Conservation (phyloP, 2,113 vertebrate species). For the Poecilia latipinna region DNA sequence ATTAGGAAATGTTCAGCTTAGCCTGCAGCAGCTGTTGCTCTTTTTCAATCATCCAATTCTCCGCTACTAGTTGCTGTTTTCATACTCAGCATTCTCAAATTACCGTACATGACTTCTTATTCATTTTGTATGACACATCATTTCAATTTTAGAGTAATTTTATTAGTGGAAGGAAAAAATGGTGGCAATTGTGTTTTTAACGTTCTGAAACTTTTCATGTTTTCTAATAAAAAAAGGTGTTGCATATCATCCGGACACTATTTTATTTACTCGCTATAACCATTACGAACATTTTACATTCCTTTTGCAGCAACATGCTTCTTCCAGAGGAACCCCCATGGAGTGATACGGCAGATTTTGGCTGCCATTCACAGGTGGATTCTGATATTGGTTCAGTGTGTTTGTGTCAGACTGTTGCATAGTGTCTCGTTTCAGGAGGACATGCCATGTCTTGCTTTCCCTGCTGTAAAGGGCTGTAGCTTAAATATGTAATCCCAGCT, state of each 20-base stretch:
- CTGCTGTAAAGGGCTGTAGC: conserved; percentile 1
- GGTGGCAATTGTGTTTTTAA: neutral
- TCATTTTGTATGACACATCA: neutral
- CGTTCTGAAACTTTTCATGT: neutral
- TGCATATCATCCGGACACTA: neutral
- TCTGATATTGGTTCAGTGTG: conserved; percentile 17
- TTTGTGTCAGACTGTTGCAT: conserved; percentile 18
- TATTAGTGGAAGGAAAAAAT: neutral
- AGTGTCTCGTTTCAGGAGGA: conserved; percentile 26
- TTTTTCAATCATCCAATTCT: neutral
- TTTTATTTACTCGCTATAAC: neutral
- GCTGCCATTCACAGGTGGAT: conserved; percentile 15
- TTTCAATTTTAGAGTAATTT: neutral
- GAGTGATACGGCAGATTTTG: conserved; percentile 5
- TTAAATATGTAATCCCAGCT: neutral
- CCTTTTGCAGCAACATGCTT: neutral
- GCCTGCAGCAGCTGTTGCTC: neutral
- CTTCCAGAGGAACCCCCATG: neutral
- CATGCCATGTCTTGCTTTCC: conserved; percentile 30
- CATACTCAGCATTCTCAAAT: neutral
- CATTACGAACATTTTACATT: neutral
- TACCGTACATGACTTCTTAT: neutral
- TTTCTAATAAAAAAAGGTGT: neutral
- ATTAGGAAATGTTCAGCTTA: neutral
- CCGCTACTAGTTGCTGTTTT: conserved; percentile 1